These are phyloP conservation scores for Erebia epiphron DNA, from an alignment of 2,888 invertebrate species.

Conservation along the genomic window DNA sequence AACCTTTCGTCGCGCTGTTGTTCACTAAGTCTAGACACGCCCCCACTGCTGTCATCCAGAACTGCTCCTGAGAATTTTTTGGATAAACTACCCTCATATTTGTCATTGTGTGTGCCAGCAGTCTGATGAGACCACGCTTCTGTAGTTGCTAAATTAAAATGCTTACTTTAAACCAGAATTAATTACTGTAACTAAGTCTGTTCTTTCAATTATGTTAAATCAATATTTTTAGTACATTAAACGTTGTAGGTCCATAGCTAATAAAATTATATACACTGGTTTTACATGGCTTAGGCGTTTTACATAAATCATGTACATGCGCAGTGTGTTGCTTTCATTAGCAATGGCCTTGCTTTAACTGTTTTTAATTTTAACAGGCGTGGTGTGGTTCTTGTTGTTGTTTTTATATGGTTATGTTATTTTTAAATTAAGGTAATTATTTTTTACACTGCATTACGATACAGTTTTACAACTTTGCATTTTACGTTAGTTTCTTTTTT, in stretches of 20 bases:
- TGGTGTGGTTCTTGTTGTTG: slow-evolving; percentile 54
- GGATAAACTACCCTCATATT: too few species aligned
- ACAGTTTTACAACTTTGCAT: slow-evolving; percentile 61
- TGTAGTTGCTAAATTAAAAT: not conserved
- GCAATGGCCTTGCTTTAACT: slow-evolving; percentile 4
- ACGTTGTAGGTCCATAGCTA: too few species aligned
- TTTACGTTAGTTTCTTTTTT: slow-evolving; percentile 52
- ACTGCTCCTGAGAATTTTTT: too few species aligned
- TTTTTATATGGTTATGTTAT: slow-evolving; percentile 48
- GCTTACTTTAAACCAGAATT: too few species aligned
- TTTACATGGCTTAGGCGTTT: too few species aligned
- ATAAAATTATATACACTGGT: too few species aligned
- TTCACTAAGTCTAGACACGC: too few species aligned
- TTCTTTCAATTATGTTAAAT: not conserved
- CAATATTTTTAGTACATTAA: too few species aligned
- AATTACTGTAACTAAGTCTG: not conserved
- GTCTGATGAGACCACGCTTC: not conserved
- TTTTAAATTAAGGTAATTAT: slow-evolving; percentile 43
- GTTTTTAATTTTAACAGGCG: slow-evolving; percentile 43
- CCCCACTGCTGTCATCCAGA: too few species aligned
- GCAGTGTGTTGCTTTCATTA: not conserved
- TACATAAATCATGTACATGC: not conserved
- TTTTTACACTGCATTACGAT: slow-evolving; percentile 44
- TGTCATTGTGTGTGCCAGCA: too few species aligned
- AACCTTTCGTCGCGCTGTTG: too few species aligned